Percentiles rank a stretch among this genome's conserved stretches.
These are phyloP conservation scores for Anolis apletophallus DNA, from an alignment of 2,797 vertebrate species.

Conservation along the genomic window DNA sequence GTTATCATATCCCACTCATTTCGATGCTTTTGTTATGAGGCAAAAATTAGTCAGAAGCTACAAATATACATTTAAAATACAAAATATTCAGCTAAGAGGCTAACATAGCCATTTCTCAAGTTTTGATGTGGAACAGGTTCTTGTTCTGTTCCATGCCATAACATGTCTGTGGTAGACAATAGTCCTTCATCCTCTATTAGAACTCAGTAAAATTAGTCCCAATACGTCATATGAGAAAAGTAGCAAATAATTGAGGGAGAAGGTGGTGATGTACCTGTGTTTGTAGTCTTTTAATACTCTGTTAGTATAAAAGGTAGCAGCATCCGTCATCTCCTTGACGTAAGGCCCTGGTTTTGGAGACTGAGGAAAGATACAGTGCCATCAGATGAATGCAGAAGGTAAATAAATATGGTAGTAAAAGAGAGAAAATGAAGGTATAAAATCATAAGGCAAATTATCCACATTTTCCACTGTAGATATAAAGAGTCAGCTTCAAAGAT, in stretches of 20 bases:
- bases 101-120: too few relatives aligned
- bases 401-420: not conserved
- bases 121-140: too few relatives aligned
- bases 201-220: slow-evolving; percentile 2
- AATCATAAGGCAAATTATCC: slow-evolving; percentile 52
- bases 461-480: slow-evolving; percentile 9
- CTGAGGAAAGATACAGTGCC: slow-evolving; percentile 78
- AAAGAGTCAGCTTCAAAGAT: not conserved
- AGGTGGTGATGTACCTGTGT: slow-evolving; percentile 85
- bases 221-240: slow-evolving; percentile 5
- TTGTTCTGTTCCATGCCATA: not conserved
- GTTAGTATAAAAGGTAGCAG: slow-evolving; percentile 98
- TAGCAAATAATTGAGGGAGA: not conserved
- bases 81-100: not conserved
- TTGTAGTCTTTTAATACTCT: slow-evolving; percentile 98
- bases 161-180: not conserved
- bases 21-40: not conserved
- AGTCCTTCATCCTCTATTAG: not conserved
- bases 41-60: not conserved
- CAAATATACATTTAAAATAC: not conserved
- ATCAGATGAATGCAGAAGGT: slow-evolving; percentile 70
- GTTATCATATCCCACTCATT: too few relatives aligned
- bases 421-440: slow-evolving; percentile 68
- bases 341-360: slow-evolving; percentile 94
- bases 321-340: slow-evolving; percentile 99